These are phyloP conservation scores for Drosophila cardini DNA, from an alignment of 1,140 invertebrate species.

Conservation along the genomic window DNA sequence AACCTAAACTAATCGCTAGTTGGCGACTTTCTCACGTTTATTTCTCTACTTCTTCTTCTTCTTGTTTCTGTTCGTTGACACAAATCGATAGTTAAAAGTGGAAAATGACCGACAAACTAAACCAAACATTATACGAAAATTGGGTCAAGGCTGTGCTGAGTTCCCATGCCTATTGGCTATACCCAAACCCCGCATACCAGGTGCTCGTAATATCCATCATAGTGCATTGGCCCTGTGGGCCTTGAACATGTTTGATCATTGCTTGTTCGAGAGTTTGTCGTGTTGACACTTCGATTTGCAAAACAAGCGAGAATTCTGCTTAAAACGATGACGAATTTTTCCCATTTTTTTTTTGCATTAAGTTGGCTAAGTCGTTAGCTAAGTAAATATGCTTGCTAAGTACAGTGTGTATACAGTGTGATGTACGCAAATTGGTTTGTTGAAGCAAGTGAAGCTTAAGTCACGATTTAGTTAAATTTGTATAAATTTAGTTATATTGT, in stretches of 20 bases:
- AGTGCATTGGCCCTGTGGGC: constrained; percentile 31
- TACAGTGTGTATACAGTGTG: constrained; percentile 3
- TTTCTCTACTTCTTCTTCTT: background rate
- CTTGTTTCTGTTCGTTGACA: constrained; percentile 2
- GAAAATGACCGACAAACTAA: constrained; percentile 10
- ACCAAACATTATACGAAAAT: constrained; percentile 2
- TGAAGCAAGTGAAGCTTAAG: background rate
- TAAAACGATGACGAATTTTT: constrained; percentile 36
- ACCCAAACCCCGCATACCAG: background rate
- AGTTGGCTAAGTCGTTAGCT: background rate
- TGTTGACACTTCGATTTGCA: constrained; percentile 9
- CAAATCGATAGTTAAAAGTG: constrained; percentile 36
- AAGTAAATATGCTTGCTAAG: constrained; percentile 14
- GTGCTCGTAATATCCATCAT: constrained; percentile 12
- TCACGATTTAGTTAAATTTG: too few relatives aligned
- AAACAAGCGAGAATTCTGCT: constrained; percentile 16
- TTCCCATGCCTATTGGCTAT: background rate
- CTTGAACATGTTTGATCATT: constrained; percentile 30
- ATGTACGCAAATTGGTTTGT: background rate
- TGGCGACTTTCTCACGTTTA: constrained; percentile 37
- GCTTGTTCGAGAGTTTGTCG: background rate
- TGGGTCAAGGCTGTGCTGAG: constrained; percentile 22
- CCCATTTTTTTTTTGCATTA: too few relatives aligned
- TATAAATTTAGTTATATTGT: too few relatives aligned
- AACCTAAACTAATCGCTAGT: constrained; percentile 7